Evolutionary conservation across 2,888 invertebrate genomes (phyloP).

Genomic region (Antheraea yamamai): DNA sequence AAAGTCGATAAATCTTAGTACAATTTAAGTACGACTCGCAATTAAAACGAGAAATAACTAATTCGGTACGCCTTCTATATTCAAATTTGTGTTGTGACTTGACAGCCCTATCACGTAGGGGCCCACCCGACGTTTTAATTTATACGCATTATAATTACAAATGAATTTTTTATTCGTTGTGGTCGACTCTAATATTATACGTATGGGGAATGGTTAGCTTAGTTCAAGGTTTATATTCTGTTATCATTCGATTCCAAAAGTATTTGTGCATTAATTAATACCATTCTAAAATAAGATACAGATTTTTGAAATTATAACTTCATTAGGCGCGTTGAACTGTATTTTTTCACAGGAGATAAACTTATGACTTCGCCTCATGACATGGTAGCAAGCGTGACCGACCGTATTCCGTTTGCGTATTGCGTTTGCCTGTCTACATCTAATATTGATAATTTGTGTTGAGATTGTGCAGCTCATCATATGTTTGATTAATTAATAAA

Average conservation of each 20-base stretch:
- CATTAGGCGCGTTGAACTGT: too few species aligned
- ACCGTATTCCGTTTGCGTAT: too few species aligned
- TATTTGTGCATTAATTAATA: too few species aligned
- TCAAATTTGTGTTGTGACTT: conserved; percentile 34
- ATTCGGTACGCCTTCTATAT: conserved; percentile 34
- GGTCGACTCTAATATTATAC: conserved; percentile 8
- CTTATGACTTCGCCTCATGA: too few species aligned
- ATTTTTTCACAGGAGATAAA: too few species aligned
- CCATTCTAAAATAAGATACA: neutral
- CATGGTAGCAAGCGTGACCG: too few species aligned
- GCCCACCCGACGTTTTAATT: conserved; percentile 29
- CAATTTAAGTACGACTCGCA: conserved; percentile 4
- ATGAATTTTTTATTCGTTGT: conserved; percentile 13
- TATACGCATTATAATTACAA: conserved; percentile 22
- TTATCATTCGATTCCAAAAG: neutral
- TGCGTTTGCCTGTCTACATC: too few species aligned
- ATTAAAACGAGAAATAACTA: conserved; percentile 16
- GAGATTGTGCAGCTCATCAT: too few species aligned
- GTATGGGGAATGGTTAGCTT: neutral
- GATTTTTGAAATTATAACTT: too few species aligned
- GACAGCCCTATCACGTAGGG: conserved; percentile 31
- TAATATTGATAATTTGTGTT: too few species aligned
- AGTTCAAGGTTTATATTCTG: neutral
- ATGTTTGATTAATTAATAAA: too few species aligned
- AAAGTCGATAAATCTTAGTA: conserved; percentile 2